A percentile compares a stretch with the other conserved stretches of the same genome.
These are phyloP conservation scores for Phyllotis vaccarum DNA, from an alignment of 2,797 vertebrate genomes.

Conservation along the genomic window DNA sequence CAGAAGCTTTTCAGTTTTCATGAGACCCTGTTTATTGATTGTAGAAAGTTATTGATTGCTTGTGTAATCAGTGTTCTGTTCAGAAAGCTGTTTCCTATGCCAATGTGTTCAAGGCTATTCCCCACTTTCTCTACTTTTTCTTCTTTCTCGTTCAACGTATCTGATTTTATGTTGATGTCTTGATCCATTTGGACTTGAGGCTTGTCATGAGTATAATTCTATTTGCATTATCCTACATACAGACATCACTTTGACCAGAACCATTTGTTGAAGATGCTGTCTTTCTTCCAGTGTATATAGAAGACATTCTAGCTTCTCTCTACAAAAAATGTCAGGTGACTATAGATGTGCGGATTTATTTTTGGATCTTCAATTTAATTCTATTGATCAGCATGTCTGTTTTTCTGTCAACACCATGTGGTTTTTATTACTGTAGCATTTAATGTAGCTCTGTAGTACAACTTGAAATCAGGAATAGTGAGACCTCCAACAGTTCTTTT, in stretches of 20 bases:
- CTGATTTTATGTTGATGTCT: neutral
- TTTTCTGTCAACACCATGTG: neutral
- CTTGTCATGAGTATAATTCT: neutral
- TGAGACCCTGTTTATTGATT: neutral
- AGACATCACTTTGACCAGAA: neutral
- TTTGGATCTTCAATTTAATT: neutral
- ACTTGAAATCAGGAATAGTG: neutral
- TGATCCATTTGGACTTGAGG: neutral
- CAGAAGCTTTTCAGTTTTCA: neutral
- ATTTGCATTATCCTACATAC: neutral
- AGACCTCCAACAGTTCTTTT: neutral
- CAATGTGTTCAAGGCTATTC: neutral
- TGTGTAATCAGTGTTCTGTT: neutral
- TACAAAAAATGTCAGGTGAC: neutral
- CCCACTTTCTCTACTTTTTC: neutral
- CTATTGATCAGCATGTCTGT: neutral
- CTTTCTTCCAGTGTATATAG: neutral
- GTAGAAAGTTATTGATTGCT: too few species aligned
- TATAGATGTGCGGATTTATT: neutral
- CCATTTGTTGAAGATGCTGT: neutral
- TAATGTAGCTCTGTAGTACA: neutral
- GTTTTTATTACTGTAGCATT: neutral
- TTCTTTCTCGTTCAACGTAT: neutral
- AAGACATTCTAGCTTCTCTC: neutral
- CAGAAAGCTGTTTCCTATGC: neutral